These are phyloP conservation scores for Gopherus evgoodei DNA, from an alignment of 2,113 vertebrate genomes.

Conservation along the genomic window DNA sequence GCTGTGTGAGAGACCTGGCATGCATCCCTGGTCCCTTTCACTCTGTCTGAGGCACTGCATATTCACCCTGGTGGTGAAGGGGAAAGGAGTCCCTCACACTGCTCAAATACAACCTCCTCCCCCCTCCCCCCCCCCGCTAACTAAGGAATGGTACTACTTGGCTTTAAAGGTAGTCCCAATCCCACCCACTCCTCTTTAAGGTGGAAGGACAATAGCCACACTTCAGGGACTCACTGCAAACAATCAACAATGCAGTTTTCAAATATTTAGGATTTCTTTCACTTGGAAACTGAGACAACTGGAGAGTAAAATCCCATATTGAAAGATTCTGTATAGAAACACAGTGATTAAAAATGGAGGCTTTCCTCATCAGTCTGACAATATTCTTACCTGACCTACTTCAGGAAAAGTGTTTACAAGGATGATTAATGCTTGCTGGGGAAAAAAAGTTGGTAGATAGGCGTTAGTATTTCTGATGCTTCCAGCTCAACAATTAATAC, in stretches of 20 bases:
- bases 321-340: neutral
- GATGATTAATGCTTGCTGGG: neutral
- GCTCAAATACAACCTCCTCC: neutral
- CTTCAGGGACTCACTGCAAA: neutral
- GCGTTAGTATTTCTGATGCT: neutral
- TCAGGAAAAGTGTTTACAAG: neutral
- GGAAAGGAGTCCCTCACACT: neutral
- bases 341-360: neutral
- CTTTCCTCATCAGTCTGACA: neutral
- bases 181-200: neutral
- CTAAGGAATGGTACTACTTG: neutral
- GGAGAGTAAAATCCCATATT: neutral
- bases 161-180: neutral
- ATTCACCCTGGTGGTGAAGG: neutral
- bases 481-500: neutral
- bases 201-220: neutral
- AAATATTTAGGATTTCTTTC: neutral
- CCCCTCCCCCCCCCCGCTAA: neutral
- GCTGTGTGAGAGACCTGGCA: neutral
- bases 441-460: neutral
- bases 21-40: neutral
- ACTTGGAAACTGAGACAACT: neutral
- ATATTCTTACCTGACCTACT: neutral
- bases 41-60: neutral
- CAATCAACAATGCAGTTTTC: neutral